A percentile compares a stretch with the other conserved stretches of the same genome.
Conservation (phyloP, 2,888 invertebrate genomes). For the Drosophila maculinotata region DNA sequence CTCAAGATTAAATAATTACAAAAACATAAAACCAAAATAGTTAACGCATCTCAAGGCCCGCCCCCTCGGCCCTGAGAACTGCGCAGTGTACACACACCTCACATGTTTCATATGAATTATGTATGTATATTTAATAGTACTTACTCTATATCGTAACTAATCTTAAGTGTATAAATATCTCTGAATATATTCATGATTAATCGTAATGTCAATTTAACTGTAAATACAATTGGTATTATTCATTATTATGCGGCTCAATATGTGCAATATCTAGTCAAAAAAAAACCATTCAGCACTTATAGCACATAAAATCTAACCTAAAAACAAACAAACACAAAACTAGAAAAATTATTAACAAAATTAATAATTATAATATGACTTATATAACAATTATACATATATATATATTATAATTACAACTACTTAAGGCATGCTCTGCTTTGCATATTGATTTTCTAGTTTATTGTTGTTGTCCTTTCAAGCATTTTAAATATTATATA, state of each 20-base stretch:
- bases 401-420: slow-evolving; percentile 17
- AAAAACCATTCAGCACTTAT: slow-evolving; percentile 40
- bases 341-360: slow-evolving; percentile 47
- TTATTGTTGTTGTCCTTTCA: slow-evolving; percentile 73
- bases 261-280: slow-evolving; percentile 59
- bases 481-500: slow-evolving; percentile 54
- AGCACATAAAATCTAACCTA: slow-evolving; percentile 21
- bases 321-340: slow-evolving; percentile 22
- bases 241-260: slow-evolving; percentile 58
- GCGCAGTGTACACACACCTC: slow-evolving; percentile 73
- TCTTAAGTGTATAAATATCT: slow-evolving; percentile 33
- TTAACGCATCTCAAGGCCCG: slow-evolving; percentile 70
- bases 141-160: slow-evolving; percentile 42
- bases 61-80: slow-evolving; percentile 33
- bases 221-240: slow-evolving; percentile 48
- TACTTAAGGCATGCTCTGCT: slow-evolving; percentile 51
- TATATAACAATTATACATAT: slow-evolving; percentile 36
- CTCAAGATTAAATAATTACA: slow-evolving; percentile 86
- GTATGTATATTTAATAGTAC: slow-evolving; percentile 57
- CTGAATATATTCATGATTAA: slow-evolving; percentile 26
- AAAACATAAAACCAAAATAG: slow-evolving; percentile 68
- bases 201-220: slow-evolving; percentile 64
- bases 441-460: slow-evolving; percentile 65
- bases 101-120: slow-evolving; percentile 78
- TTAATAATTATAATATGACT: slow-evolving; percentile 38